A percentile compares a stretch with the other conserved stretches of the same genome.
These are phyloP conservation scores for Drosophila meridionalis DNA, from an alignment of 2,888 invertebrate species.

Conservation along the genomic window DNA sequence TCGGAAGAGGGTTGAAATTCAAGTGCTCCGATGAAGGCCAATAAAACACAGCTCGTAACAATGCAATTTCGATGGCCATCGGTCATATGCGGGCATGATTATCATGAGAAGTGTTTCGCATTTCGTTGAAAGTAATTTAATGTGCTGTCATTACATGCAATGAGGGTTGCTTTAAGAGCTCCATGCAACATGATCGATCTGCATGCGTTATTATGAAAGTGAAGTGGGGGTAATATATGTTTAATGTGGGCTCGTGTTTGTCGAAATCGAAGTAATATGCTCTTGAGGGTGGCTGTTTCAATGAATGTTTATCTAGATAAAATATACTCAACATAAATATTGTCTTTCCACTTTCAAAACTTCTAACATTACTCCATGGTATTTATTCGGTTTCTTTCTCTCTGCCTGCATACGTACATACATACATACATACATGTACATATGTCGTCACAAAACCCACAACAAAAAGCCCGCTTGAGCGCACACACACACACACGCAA, in stretches of 20 bases:
- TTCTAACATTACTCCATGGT: constrained; percentile 16
- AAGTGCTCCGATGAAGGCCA: constrained; percentile 42
- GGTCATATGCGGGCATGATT: constrained; percentile 65
- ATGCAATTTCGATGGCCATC: constrained; percentile 55
- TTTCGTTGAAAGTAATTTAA: constrained; percentile 54
- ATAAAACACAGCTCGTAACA: constrained; percentile 38
- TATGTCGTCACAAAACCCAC: constrained; percentile 56
- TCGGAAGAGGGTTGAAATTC: constrained; percentile 45
- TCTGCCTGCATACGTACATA: constrained; percentile 1
- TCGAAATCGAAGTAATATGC: constrained; percentile 10
- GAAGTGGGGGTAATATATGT: constrained; percentile 50
- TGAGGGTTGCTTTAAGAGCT: constrained; percentile 57
- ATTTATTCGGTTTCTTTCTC: constrained; percentile 19
- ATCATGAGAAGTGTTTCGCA: constrained; percentile 54
- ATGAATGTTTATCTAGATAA: constrained; percentile 15
- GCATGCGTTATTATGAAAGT: constrained; percentile 11
- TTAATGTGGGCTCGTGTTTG: constrained; percentile 52
- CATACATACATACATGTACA: no score
- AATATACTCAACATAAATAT: constrained; percentile 9
- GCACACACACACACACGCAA: constrained; percentile 7
- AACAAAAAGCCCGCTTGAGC: constrained; percentile 41
- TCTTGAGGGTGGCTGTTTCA: constrained; percentile 43
- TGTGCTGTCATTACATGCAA: constrained; percentile 53
- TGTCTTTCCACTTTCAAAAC: constrained; percentile 8
- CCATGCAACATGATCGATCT: constrained; percentile 77